These are phyloP conservation scores for Lithophane ornitopus DNA, from an alignment of 2,888 invertebrate genomes.

Conservation along the genomic window DNA sequence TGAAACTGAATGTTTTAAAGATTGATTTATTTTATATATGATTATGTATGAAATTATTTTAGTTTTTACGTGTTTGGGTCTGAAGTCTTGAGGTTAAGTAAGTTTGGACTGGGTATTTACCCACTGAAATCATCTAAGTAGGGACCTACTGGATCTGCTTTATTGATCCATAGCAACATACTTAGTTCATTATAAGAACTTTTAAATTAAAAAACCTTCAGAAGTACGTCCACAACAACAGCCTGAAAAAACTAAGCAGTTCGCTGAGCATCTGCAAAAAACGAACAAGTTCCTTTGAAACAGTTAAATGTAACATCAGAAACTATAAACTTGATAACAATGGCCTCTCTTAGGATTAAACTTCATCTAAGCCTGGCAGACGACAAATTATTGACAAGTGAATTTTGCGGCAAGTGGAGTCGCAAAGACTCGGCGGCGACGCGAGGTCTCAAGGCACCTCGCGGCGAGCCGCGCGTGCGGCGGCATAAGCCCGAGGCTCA, in stretches of 20 bases:
- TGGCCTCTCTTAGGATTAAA: slow-evolving; percentile 38
- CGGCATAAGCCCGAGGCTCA: slow-evolving; percentile 76
- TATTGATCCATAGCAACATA: not conserved
- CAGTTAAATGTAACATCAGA: slow-evolving; percentile 37
- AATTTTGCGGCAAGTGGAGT: slow-evolving; percentile 55
- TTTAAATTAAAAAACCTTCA: not conserved
- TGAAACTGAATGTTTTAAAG: slow-evolving; percentile 34
- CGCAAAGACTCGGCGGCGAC: slow-evolving; percentile 40
- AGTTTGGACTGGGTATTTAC: not conserved
- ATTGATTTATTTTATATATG: slow-evolving; percentile 18
- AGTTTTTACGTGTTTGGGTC: not conserved
- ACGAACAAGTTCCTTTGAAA: not conserved
- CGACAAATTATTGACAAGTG: slow-evolving; percentile 71
- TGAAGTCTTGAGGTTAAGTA: not conserved
- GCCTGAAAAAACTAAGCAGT: slow-evolving; percentile 26
- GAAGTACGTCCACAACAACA: not conserved
- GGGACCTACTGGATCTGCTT: not conserved
- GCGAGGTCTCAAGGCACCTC: slow-evolving; percentile 36
- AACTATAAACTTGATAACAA: slow-evolving; percentile 53
- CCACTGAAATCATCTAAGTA: not conserved
- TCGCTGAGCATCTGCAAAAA: not conserved
- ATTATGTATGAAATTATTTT: slow-evolving; percentile 8
- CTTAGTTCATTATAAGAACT: no score
- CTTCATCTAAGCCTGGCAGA: slow-evolving; percentile 41
- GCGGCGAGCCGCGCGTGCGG: slow-evolving; percentile 74